Conservation (phyloP, 2,113 vertebrate genomes). For the Cariama cristata region DNA sequence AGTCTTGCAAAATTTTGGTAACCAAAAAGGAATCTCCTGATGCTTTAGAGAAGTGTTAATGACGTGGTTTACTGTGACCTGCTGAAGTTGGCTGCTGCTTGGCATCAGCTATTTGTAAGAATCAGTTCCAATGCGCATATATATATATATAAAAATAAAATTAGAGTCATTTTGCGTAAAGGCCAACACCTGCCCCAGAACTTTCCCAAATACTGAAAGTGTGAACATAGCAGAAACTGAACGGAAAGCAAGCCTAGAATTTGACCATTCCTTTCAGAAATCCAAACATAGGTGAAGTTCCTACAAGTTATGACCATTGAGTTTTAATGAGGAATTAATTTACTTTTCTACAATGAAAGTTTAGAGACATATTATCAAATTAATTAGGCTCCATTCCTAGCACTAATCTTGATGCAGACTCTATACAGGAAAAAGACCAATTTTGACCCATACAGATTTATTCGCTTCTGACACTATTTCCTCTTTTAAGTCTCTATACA, state of each 20-base stretch:
- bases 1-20: neutral
- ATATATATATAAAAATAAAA: too few relatives aligned
- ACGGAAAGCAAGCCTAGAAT: neutral
- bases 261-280: neutral
- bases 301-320: neutral
- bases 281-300: neutral
- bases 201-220: neutral
- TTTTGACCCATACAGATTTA: neutral
- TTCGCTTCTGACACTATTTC: neutral
- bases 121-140: neutral
- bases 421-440: neutral
- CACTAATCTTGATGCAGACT: neutral
- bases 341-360: neutral
- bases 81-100: neutral
- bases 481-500: neutral
- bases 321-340: neutral
- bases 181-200: neutral
- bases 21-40: neutral
- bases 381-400: neutral
- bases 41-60: neutral
- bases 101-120: neutral
- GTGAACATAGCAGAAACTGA: neutral
- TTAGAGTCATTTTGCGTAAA: neutral
- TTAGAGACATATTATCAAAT: neutral
- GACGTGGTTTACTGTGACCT: neutral